These are phyloP conservation scores for Malurus alboscapulatus DNA, from an alignment of 2,113 vertebrate genomes.

Conservation along the genomic window DNA sequence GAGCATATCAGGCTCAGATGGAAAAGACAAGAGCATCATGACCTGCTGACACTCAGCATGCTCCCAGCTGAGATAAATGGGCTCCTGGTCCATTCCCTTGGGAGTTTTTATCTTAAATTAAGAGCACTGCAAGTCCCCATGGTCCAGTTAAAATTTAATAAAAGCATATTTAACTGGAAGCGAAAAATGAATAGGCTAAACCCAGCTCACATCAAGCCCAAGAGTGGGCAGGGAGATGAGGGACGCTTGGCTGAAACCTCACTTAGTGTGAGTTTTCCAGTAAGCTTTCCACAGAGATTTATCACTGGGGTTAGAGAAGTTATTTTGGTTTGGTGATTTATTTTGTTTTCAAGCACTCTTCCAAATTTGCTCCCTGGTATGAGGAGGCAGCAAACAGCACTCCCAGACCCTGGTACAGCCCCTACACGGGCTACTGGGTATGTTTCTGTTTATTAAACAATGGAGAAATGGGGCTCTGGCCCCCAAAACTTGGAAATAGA, in stretches of 20 bases:
- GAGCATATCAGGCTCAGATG: background rate
- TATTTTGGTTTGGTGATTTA: background rate
- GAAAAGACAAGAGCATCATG: background rate
- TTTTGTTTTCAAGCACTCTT: background rate
- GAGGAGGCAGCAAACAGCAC: background rate
- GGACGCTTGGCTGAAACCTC: background rate
- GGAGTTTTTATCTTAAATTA: background rate
- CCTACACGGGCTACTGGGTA: background rate
- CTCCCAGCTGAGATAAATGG: background rate
- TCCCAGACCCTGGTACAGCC: background rate
- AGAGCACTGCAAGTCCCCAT: background rate
- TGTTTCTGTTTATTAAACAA: background rate
- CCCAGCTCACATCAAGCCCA: background rate
- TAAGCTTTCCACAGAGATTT: background rate
- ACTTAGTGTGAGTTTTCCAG: background rate
- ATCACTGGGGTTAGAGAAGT: background rate
- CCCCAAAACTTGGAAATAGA: background rate
- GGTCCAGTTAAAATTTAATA: background rate
- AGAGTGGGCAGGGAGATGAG: accelerated
- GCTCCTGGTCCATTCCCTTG: background rate
- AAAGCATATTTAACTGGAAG: background rate
- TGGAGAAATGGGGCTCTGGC: background rate
- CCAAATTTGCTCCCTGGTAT: background rate
- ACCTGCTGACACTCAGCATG: background rate
- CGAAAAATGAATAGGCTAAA: background rate